Evolutionary conservation across 1,140 invertebrate genomes (phyloP), one percentile per base, ranked within the genome.

Genomic region (Drosophila navojoa): DNA sequence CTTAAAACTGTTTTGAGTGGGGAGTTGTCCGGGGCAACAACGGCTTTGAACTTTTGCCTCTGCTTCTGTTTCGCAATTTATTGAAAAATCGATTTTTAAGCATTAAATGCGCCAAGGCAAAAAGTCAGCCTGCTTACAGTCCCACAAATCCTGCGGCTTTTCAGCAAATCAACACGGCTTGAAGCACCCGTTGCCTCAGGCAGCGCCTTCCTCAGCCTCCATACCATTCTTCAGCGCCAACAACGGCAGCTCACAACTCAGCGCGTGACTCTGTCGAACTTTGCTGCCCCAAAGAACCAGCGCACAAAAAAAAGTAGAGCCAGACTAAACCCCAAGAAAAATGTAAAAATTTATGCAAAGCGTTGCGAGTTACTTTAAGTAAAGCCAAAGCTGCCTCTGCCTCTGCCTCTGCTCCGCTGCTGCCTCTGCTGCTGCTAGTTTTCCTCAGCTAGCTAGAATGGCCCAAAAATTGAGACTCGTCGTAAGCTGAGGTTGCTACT

Each of bases 61-160:
- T 54, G 47, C 53, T 45, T 42, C 44, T 73, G 32, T 40, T 62
- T 75, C 38, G 61, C 25, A 87, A 89, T 87, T 87, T 89, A 87
- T 87, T 87, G 84, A 89, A 89, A 89, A 89, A 89, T 89, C 84
- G 84, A 89, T 89, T 84, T 63, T 63, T 35, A 42, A 75, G 85
- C 77, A 82, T 89, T 89, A 89, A 87, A 79, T 82, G 72, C 66
- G 79, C 29, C 52, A 47, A 15, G 27, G 50, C 55, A 71, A 75
- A 77, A 77, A 77, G 66, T 78, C 58, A 58, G 61, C 49, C 79
- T 74, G 81, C 82, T 80, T 87, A 81, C 75, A 72, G 78, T 81
- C 71, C 69, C 76, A 76, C 71, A 79, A 86, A 86, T 86, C 79
- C 82, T 77, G 76, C 77, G 82, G 82, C 82, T 86, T 86, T 86